Evolutionary conservation across 2,797 vertebrate genomes (phyloP).

Genomic region (Pseudochirops corinnae): DNA sequence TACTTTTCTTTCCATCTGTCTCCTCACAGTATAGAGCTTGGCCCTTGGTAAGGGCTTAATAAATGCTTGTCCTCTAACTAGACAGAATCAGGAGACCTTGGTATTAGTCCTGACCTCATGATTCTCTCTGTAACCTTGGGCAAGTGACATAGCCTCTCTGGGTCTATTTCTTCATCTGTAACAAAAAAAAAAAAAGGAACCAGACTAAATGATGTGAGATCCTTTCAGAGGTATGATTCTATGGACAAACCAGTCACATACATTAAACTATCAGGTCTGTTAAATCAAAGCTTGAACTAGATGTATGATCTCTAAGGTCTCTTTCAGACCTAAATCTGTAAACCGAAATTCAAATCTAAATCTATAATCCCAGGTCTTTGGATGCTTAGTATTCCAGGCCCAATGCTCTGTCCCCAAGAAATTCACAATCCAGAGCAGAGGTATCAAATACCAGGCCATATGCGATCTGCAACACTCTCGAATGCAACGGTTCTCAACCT

Average conservation of each 20-base stretch:
- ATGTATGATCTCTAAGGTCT: background rate
- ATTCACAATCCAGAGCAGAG: background rate
- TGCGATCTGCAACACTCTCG: background rate
- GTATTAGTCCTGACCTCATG: background rate
- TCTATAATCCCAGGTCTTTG: background rate
- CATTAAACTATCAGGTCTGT: background rate
- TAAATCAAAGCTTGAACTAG: background rate
- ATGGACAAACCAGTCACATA: background rate
- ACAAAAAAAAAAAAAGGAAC: background rate
- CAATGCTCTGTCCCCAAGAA: background rate
- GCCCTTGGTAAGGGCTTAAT: rapidly evolving
- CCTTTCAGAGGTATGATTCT: background rate
- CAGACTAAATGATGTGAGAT: background rate
- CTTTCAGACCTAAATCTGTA: background rate
- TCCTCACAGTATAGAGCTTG: rapidly evolving
- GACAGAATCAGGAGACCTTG: background rate
- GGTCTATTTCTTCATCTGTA: background rate
- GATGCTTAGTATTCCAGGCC: background rate
- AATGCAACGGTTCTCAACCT: no score
- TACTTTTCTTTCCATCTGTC: background rate
- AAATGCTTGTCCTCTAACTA: rapidly evolving
- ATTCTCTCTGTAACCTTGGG: background rate
- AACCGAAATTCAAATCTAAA: background rate
- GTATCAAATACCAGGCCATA: background rate
- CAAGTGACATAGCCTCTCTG: background rate